These are phyloP conservation scores for Hemichromis elongatus DNA, from an alignment of 2,113 vertebrate species.

Conservation along the genomic window DNA sequence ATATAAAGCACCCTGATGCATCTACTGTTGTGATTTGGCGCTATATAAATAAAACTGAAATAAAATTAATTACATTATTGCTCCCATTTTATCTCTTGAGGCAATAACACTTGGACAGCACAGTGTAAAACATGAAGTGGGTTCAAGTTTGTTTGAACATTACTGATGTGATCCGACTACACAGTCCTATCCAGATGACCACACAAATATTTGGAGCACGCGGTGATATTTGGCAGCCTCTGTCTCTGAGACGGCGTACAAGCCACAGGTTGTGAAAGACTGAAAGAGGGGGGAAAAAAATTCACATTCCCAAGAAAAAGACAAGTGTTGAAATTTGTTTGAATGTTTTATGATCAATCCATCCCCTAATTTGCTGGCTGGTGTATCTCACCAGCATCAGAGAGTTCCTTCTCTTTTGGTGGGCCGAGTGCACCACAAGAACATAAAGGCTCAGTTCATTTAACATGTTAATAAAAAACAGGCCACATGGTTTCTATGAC, in stretches of 20 bases:
- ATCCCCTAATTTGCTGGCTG: slow-evolving; percentile 15
- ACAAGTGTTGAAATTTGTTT: slow-evolving; percentile 65
- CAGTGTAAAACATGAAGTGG: slow-evolving; percentile 41
- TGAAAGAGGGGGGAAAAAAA: slow-evolving; percentile 16
- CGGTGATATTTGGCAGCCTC: slow-evolving; percentile 63
- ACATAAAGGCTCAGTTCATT: slow-evolving; percentile 63
- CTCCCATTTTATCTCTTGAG: background rate
- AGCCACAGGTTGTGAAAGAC: slow-evolving; percentile 67
- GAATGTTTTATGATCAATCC: slow-evolving; percentile 56
- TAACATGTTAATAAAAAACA: slow-evolving; percentile 65
- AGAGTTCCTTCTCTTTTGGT: slow-evolving; percentile 46
- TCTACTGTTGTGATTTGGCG: background rate
- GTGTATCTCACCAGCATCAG: slow-evolving; percentile 35
- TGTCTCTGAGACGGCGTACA: slow-evolving; percentile 48
- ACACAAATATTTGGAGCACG: slow-evolving; percentile 72
- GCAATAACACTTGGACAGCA: slow-evolving; percentile 3
- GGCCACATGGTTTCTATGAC: slow-evolving; percentile 45
- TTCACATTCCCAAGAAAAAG: slow-evolving; percentile 49
- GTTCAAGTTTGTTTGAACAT: slow-evolving; percentile 58
- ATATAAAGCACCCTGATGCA: background rate
- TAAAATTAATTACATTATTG: background rate
- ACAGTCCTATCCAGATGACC: slow-evolving; percentile 65
- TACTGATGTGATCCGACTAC: slow-evolving; percentile 52
- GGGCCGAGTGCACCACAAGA: slow-evolving; percentile 45
- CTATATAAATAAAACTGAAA: background rate